Base-by-base conservation (phyloP, 2,888 invertebrate species). In the Crioceris asparagi region DNA sequence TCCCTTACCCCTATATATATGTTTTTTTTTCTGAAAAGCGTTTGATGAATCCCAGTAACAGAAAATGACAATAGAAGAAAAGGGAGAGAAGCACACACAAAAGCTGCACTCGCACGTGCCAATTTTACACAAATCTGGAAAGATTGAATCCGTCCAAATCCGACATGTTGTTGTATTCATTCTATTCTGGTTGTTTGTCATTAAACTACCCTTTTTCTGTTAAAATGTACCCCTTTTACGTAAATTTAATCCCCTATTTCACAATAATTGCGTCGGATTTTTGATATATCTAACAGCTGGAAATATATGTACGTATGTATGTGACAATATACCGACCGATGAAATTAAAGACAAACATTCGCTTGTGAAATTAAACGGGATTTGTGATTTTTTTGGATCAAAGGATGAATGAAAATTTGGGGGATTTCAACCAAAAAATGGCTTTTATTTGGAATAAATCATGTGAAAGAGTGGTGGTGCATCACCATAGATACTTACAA, bases 151-250 rank as follows among this genome's bases (percentile, higher is more conserved):
- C 38, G 29, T 17, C 26, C 23, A 32, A 33, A 27, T 6, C 27
- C 12, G 27, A 25, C 25, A 39, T 44, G 49, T 49, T 50, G 51
- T 49, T 47, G 42, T 41, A 48, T 52, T 51, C 39, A 46, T 48
- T n/a, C n/a, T n/a, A n/a, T n/a, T n/a, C n/a, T 45, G 37, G 43
- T 46, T 61, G 60, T 61, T 61, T 60, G 57, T 57, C 59, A 56
- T 54, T 56, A 51, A 51, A 48, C 56, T 57, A 58, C 59, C 61
- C 61, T 59, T 43, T 27, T 60, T 63, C 55, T 52, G 53, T 49
- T 41, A 45, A 55, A 60, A 56, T 50, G 59, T 59, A 54, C 61
- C 62, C 61, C 61, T 62, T 64, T 64, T 61, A 57, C 59, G 60
- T 59, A 60, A 61, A 63, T 57, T 49, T 47, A 50, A 54, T 59